Base-by-base conservation (phyloP, 2,888 invertebrate species). In the Phrixothrix hirtus region DNA sequence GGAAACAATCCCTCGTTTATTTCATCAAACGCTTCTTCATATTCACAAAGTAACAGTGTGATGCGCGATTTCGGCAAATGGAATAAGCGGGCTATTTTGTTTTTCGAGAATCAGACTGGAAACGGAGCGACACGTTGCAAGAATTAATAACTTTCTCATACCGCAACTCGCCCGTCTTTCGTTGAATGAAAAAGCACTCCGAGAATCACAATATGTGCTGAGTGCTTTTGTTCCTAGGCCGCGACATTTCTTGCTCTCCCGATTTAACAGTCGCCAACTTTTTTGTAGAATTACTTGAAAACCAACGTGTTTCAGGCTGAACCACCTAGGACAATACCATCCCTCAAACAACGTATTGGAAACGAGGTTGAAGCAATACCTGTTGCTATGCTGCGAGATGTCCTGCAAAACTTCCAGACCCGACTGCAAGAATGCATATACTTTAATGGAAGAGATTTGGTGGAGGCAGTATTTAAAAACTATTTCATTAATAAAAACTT, bases 261-360 rank as follows among this genome's bases (percentile, higher is more conserved):
- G 9, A 27, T 9, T 11, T 27, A 27, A 27, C 27, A 2, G 27
- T 9, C 9, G 9, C n/a, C 2, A 11, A 27, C 27, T 27, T 27
- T 27, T 27, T 9, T 27, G 2, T 27, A 2, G 27, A 9, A 11
- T 10, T 27, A 27, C 27, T 2, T 27, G 10, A 27, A 27, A 9
- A 5, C 27, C 2, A 27, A 9, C 2, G 9, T 27, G 9, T 27
- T 27, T 27, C n/a, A 5, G 10, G 10, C 9, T 27, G 27, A 27
- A 10, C 27, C 27, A 27, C 27, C 27, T 9, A 27, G 27, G 27
- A 27, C 27, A 27, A 27, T 27, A 9, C 3, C 27, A 27, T 2
- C 27, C 10, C 9, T 27, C 27, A 48, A 27, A 34, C 48, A 42
- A 31, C 42, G 32, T 11, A 48, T 31, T 14, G 29, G 29, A 10